Base-by-base conservation (phyloP, 2,888 invertebrate genomes). In the Rotaria magnacalcarata region DNA sequence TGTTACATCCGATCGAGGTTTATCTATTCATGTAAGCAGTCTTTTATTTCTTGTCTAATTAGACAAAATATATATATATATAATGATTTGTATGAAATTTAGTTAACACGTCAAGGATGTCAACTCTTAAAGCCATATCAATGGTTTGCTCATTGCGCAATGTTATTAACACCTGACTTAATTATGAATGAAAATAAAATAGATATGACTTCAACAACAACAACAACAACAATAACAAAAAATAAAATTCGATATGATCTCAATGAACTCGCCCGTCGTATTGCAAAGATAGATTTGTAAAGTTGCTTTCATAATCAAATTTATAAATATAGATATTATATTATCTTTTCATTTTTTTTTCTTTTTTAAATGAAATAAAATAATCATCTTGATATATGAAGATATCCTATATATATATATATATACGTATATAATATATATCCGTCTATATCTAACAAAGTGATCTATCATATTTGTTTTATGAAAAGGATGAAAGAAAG, bases 111-210 rank as follows among this genome's bases (percentile, higher is more conserved):
- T 47, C 47, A 80, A 47, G 80, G 24, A 24, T 80, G 80, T n/a
- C 43, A n/a, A 80, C 24, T 80, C 0, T 47, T 80, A 4, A 80
- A 47, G 47, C 24, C 80, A 10, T 47, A 80, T 80, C 14, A 11
- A 24, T 80, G 80, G 80, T 80, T 80, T 80, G 24, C 80, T 43
- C 47, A 80, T 47, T 80, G 80, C 47, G 80, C n/a, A 47, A 80
- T 80, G 80, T 2, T 80, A 47, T 21, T 80, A n/a, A n/a, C 80
- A 24, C 47, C 80, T 2, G 80, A 80, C n/a, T n/a, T 80, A 5
- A n/a, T 80, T 80, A 47, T 24, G 10, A 24, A 80, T 7, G 80
- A 80, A 10, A 24, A 43, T n/a, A 24, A 24, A 11, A 47, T 16
- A 11, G n/a, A 80, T 8, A n/a, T 24, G n/a, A n/a, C 10, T 47